These are phyloP conservation scores for Ricordea florida DNA, from an alignment of 92 coral and sea anemone genomes.

Conservation along the genomic window DNA sequence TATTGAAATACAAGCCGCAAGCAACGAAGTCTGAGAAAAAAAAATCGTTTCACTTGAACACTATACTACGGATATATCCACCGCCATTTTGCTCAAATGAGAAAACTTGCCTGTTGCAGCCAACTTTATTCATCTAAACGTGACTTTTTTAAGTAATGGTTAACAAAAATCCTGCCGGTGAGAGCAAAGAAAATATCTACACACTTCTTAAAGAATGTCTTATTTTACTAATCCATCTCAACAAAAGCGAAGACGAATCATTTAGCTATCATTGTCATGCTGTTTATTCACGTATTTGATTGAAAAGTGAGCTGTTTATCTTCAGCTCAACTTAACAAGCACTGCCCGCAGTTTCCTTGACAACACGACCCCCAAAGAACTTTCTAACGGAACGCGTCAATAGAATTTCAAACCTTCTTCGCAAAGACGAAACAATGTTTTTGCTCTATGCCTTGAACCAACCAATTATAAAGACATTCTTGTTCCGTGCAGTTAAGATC, in stretches of 20 bases:
- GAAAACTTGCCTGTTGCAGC: too few relatives aligned
- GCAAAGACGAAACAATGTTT: too few relatives aligned
- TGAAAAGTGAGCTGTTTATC: conserved; percentile 22
- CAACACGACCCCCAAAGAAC: neutral
- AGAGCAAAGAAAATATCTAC: conserved; percentile 28
- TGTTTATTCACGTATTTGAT: conserved; percentile 35
- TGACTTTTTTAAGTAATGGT: too few relatives aligned
- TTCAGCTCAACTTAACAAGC: conserved; percentile 7
- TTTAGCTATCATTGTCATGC: conserved; percentile 47
- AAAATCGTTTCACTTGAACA: too few relatives aligned
- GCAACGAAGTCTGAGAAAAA: too few relatives aligned
- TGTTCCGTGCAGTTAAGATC: conserved; percentile 10
- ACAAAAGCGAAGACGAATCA: conserved; percentile 51
- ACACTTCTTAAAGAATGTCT: conserved; percentile 17
- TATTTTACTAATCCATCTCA: conserved; percentile 46
- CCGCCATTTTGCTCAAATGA: too few relatives aligned
- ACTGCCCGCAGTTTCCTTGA: neutral
- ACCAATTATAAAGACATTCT: too few relatives aligned
- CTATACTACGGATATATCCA: too few relatives aligned
- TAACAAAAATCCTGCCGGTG: conserved; percentile 26
- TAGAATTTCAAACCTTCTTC: neutral
- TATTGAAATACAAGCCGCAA: too few relatives aligned
- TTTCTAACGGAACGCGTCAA: neutral
- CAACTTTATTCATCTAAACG: too few relatives aligned
- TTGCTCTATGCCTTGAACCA: too few relatives aligned